Percentiles rank a stretch among this genome's conserved stretches.
These are phyloP conservation scores for Nasonia vitripennis DNA, from an alignment of 1,140 invertebrate species.

Conservation along the genomic window DNA sequence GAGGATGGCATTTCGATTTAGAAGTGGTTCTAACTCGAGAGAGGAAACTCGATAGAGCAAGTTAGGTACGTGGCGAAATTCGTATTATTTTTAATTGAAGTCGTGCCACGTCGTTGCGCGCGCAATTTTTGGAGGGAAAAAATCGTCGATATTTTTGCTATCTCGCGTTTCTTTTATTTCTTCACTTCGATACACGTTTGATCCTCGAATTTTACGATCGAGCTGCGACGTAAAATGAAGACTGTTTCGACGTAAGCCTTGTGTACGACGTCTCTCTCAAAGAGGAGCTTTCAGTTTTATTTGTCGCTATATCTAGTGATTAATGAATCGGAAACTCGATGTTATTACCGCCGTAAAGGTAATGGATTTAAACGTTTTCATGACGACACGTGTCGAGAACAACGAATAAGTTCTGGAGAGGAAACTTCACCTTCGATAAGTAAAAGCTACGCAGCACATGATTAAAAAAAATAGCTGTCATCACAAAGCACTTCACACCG, in stretches of 20 bases:
- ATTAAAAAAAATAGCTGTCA: background rate
- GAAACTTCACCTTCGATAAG: background rate
- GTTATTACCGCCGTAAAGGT: background rate
- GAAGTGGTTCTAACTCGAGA: too few species aligned
- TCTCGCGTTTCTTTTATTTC: slow-evolving; percentile 8
- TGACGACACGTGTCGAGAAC: background rate
- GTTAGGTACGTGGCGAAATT: too few species aligned
- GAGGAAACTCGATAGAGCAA: too few species aligned
- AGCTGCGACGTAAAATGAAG: background rate
- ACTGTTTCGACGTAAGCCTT: background rate
- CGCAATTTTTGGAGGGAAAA: background rate
- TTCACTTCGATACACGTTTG: slow-evolving; percentile 3
- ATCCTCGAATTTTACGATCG: slow-evolving; percentile 27
- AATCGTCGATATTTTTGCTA: background rate
- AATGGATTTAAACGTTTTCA: background rate
- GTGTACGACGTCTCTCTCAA: background rate
- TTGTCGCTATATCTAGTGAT: background rate
- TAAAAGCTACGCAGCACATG: background rate
- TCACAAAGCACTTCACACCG: background rate
- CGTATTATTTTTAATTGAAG: background rate
- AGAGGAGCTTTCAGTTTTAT: background rate
- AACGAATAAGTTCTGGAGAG: background rate
- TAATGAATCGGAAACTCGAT: background rate
- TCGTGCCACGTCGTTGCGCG: background rate
- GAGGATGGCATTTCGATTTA: background rate